phyloP scores from a whole-genome alignment of 1,140 invertebrate genomes.

The Ostrea denselamellosa region DNA sequence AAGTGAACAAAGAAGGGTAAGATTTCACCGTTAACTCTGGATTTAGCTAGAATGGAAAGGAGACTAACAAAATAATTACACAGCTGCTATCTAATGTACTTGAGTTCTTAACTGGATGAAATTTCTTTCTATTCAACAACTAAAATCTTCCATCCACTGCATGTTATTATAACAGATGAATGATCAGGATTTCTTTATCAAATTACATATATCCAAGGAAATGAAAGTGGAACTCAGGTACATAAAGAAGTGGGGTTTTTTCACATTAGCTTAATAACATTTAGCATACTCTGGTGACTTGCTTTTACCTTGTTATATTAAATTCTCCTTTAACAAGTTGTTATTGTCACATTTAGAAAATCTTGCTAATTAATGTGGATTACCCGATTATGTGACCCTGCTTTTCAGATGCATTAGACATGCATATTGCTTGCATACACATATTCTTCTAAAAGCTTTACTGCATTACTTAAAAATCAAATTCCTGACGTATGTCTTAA shows the following conservation, averaged over 20 bases:
- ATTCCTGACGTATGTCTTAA: background rate
- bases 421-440: background rate
- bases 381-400: background rate
- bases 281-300: background rate
- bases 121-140: background rate
- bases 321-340: slow-evolving; percentile 8
- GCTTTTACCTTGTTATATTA: background rate
- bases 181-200: background rate
- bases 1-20: slow-evolving; percentile 60
- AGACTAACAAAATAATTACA: background rate
- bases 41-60: background rate
- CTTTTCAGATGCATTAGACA: background rate
- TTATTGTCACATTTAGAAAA: background rate
- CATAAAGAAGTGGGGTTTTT: background rate
- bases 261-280: background rate
- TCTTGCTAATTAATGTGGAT: background rate
- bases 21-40: slow-evolving; percentile 7
- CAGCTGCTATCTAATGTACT: background rate
- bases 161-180: background rate
- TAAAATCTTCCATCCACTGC: background rate
- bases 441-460: background rate
- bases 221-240: background rate
- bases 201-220: background rate
- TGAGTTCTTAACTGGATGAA: background rate
- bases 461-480: background rate